Base-by-base conservation (phyloP, 1,140 invertebrate genomes). In the Bombus confusus region DNA sequence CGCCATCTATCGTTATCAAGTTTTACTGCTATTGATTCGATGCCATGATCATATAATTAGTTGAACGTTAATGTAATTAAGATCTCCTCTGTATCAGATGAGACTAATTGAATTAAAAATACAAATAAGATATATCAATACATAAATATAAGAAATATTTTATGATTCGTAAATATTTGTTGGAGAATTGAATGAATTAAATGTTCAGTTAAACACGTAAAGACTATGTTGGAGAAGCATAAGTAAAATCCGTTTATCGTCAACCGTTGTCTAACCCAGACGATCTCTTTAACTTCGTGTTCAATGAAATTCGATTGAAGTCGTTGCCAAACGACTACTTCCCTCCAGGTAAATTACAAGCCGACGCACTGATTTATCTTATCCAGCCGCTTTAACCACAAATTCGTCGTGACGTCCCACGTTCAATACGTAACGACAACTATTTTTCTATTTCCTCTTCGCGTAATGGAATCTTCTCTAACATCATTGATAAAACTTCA, bases 281-380 rank as follows among this genome's bases (percentile, higher is more conserved):
- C 75, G 82, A 59, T 84, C 68, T 72, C 66, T 80, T 79, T 79
- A 79, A 79, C 57, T 84, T 43, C 66, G 66, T 72, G 76, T 79
- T 80, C 77, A 73, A 85, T 80, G 83, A 85, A 80, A 80, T 37
- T 37, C 83, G 83, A 85, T 62, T 85, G 76, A 85, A 85, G 83
- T 85, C 76, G 52, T 41, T 85, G 83, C 83, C 83, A 85, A 80
- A 80, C 81, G 64, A 83, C 83, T 52, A 39, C n/a, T 77, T 80
- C 41, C 83, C 83, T 85, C 28, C 77, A 73, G 68, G 77, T 85
- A 80, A 85, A 80, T 85, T 80, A 80, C 76, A 73, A 80, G 68
- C 68, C 34, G 37, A 57, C 41, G 52, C 52, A 64, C 76, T 71
- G 82, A 84, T 69, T 80, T 72, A 43, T 72, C 68, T 39, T 64